Conservation (phyloP, 92 coral and sea anemone species). For the Umimayanthus chanpuru region DNA sequence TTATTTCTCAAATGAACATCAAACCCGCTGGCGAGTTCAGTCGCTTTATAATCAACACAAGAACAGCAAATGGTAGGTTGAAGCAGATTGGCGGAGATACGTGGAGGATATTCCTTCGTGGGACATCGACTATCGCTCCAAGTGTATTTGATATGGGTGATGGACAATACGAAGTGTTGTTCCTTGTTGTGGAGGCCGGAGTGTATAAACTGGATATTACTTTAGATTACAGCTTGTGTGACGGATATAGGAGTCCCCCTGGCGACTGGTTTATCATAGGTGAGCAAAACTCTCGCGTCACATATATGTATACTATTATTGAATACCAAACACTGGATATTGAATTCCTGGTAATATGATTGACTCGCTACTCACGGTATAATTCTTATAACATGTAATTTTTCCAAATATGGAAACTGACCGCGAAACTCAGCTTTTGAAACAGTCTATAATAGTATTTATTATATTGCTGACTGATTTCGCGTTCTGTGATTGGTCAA, state of each 20-base stretch:
- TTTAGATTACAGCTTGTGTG: conserved; percentile 88
- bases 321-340: too few species aligned
- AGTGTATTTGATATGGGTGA: conserved; percentile 81
- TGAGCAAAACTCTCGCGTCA: conserved; percentile 33
- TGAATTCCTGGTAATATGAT: too few species aligned
- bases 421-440: too few species aligned
- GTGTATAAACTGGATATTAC: conserved; percentile 79
- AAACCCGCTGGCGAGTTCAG: conserved; percentile 95
- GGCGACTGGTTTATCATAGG: conserved; percentile 84
- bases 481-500: too few species aligned
- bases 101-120: conserved; percentile 85
- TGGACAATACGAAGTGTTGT: conserved; percentile 88
- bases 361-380: too few species aligned
- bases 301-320: too few species aligned
- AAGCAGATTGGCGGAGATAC: conserved; percentile 92
- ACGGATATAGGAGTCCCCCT: conserved; percentile 94
- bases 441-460: too few species aligned
- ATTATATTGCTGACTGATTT: too few species aligned
- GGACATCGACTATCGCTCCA: conserved; percentile 81
- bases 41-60: conserved; percentile 83
- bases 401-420: too few species aligned
- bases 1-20: conserved; percentile 60
- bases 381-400: too few species aligned
- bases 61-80: conserved; percentile 62
- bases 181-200: conserved; percentile 87